Evolutionary conservation across 2,888 invertebrate genomes (phyloP), one percentile per base, ranked within the genome.

Genomic region (Nymphalis c-album): DNA sequence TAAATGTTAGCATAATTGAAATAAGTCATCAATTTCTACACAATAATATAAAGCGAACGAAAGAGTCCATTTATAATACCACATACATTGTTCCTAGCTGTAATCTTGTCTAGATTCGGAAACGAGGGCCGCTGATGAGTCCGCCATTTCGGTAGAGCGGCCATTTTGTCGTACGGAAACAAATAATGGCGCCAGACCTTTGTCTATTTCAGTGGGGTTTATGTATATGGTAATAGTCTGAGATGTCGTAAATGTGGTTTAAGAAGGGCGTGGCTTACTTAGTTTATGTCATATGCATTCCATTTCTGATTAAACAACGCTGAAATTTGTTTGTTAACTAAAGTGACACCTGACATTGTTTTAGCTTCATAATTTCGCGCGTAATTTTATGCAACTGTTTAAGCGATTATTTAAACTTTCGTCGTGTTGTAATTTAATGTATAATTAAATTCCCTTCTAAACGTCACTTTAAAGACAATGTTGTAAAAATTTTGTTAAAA

Each of bases 101-200:
- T 57, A 40, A 57, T 57, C 40, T 40, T 8, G 40, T 40, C 57
- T 57, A 57, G 57, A 13, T 57, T 57, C 35, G 57, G 57, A 57
- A 57, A 57, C 40, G 57, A 57, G 18, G 57, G 31, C 46, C 55
- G 31, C 45, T 58, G 20, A 40, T 58, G 48, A 69, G 66, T 79
- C 77, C 75, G 76, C 80, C 81, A 82, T 83, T 82, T 83, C 78
- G 78, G 76, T n/a, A 67, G 63, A 31, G 70, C 75, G 70, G 78
- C 78, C 77, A 79, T 79, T 76, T 78, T 77, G 78, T 74, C 67
- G 64, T 60, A 70, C 79, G 80, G 84, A 83, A 79, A 75, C 78
- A 73, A 64, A 78, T 81, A 81, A 84, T 82, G 79, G 82, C 77
- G 76, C 59, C 68, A 71, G 75, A 77, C 79, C 78, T 79, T 80